Evolutionary conservation across 2,888 invertebrate species (phyloP), one percentile per base, ranked within the genome.

Genomic region (Xestia ashworthii): DNA sequence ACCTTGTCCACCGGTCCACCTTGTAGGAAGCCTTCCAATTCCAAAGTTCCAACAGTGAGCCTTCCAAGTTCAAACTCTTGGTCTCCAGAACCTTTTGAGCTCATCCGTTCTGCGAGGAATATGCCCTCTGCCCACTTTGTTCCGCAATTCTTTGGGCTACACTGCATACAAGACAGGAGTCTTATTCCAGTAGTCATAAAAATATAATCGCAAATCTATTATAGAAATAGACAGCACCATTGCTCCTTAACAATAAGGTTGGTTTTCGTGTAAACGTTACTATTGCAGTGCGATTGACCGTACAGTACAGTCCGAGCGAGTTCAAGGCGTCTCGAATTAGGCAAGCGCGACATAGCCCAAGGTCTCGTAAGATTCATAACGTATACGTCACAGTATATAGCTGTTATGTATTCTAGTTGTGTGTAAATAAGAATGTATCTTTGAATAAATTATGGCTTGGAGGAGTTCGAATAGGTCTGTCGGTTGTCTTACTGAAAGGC

Each of bases 281-380:
- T 8, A 14, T 44, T 14, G 4, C 38, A 25, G 4, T 32, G 41
- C 32, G 4, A 19, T 74, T 73, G 58, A 58, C 48, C 25, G 75
- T 44, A 44, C 32, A 22, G n/a, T 32, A 44, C 44, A 41, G 32
- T 32, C 22, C 9, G 32, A 32, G 41, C 25, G 75, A 75, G 75
- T 76, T 76, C 76, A 76, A 76, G 77, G 76, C 64, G 5, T 1
- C n/a, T 6, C 1, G 50, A 64, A 22, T 75, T 76, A 64, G 44
- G 64, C 53, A 64, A 41, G 16, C 41, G 76, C 62, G 62, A 64
- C 75, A 64, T 62, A 11, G n/a, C 3, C 32, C 76, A 75, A 75
- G 64, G 75, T 53, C 46, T 38, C 64, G 0, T 1, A 64, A 55
- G 53, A 76, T 46, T 55, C 77, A 46, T 65, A n/a, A 65, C 38